Percentiles rank a stretch among this genome's conserved stretches.
phyloP scores from a whole-genome alignment of 1,140 invertebrate genomes.

The Drosophila lacertosa region DNA sequence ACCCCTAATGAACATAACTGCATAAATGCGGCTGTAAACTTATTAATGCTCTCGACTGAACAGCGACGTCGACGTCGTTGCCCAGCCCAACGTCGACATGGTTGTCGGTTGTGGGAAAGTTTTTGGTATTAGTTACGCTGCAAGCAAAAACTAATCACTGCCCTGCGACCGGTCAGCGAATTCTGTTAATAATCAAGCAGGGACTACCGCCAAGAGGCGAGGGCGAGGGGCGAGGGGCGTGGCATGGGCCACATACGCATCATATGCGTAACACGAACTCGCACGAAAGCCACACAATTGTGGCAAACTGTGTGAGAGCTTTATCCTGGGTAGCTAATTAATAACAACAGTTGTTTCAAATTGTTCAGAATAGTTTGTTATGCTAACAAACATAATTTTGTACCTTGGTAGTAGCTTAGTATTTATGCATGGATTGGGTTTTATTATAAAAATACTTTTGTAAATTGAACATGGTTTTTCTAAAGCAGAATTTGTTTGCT shows the following conservation, averaged over 20 bases:
- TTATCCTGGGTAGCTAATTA: no score
- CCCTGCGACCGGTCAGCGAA: slow-evolving; percentile 1
- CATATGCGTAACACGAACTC: slow-evolving; percentile 26
- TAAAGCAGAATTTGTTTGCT: background rate
- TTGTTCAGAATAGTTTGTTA: no score
- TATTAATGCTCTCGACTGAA: slow-evolving; percentile 58
- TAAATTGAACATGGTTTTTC: no score
- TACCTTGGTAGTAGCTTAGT: background rate
- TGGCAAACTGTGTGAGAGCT: no score
- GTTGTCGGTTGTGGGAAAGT: slow-evolving; percentile 32
- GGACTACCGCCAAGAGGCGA: no score
- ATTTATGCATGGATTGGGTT: no score
- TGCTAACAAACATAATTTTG: no score
- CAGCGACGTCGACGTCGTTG: background rate
- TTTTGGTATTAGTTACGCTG: slow-evolving; percentile 46
- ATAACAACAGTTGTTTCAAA: no score
- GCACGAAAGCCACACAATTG: background rate
- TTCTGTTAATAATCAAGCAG: slow-evolving; percentile 7
- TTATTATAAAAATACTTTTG: no score
- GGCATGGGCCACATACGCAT: background rate
- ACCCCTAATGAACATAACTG: slow-evolving; percentile 54
- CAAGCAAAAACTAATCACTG: slow-evolving; percentile 32
- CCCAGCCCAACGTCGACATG: slow-evolving; percentile 1
- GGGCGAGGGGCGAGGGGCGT: background rate
- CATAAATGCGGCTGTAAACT: slow-evolving; percentile 82